Percentiles rank a stretch among this genome's conserved stretches.
These are phyloP conservation scores for Sympetrum striolatum DNA, from an alignment of 2,888 invertebrate genomes.

Conservation along the genomic window DNA sequence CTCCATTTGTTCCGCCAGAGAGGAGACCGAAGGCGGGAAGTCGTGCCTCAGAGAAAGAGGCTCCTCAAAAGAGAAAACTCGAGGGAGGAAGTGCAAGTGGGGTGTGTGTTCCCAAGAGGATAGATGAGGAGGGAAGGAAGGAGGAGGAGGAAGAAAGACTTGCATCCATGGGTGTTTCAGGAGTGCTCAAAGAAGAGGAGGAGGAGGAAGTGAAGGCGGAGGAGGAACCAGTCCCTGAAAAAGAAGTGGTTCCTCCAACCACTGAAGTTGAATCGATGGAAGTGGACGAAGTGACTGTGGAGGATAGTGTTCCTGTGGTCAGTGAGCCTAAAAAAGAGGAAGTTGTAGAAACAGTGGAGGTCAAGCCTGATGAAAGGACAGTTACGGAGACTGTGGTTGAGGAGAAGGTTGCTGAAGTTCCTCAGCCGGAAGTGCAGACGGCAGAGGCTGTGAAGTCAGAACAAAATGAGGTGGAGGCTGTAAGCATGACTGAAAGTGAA, in stretches of 20 bases:
- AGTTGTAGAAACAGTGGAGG: neutral
- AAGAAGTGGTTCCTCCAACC: neutral
- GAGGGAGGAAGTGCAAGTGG: constrained; percentile 17
- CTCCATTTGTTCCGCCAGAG: constrained; percentile 33
- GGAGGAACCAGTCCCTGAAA: neutral
- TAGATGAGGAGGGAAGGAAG: constrained; percentile 74
- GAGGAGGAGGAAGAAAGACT: constrained; percentile 56
- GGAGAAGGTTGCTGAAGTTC: neutral
- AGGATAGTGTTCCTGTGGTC: neutral
- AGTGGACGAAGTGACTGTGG: constrained; percentile 1
- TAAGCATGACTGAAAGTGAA: constrained; percentile 2
- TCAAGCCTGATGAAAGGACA: neutral
- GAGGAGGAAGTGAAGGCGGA: constrained; percentile 29
- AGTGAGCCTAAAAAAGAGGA: neutral
- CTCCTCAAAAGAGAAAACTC: neutral
- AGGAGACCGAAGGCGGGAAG: constrained; percentile 8
- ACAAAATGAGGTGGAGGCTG: neutral
- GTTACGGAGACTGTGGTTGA: neutral
- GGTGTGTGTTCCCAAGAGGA: constrained; percentile 58
- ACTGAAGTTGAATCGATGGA: constrained; percentile 21
- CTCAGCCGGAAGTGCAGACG: neutral
- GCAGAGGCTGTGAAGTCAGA: neutral
- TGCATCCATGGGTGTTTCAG: neutral
- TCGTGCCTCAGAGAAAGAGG: neutral
- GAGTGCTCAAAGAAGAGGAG: constrained; percentile 19